Evolutionary conservation across 2,797 vertebrate genomes (phyloP).

Genomic region (Euthynnus affinis): DNA sequence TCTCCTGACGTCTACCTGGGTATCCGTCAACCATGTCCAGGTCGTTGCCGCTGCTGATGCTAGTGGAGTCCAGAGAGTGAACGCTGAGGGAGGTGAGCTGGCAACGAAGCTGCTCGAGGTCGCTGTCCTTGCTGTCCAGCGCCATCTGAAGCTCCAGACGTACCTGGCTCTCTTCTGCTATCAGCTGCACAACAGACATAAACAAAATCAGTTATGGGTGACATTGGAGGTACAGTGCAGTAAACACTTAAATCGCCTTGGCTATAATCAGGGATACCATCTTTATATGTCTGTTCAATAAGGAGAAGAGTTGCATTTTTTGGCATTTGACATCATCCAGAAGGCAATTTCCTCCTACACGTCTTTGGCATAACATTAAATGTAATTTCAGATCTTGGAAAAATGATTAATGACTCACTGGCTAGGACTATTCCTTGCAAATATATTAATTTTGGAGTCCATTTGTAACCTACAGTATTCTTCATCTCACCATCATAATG

Average conservation of each 20-base stretch:
- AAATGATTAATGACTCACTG: not conserved
- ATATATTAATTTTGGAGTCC: not conserved
- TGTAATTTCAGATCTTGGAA: not conserved
- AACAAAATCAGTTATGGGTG: not conserved
- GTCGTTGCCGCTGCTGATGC: conserved; percentile 93
- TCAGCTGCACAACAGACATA: conserved; percentile 83
- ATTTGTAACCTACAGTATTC: not conserved
- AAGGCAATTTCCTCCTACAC: not conserved
- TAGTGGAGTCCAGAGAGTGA: conserved; percentile 93
- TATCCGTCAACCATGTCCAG: conserved; percentile 91
- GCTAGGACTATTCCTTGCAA: not conserved
- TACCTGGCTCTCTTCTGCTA: conserved; percentile 94
- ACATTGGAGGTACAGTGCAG: not conserved
- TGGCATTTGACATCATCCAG: not conserved
- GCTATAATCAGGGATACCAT: not conserved
- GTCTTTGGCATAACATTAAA: not conserved
- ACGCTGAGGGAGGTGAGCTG: conserved; percentile 93
- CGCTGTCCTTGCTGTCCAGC: conserved; percentile 97
- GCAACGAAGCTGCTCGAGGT: conserved; percentile 96
- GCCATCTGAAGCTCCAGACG: conserved; percentile 97
- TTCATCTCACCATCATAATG: not conserved
- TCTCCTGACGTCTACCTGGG: conserved; percentile 87
- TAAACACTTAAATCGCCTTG: not conserved
- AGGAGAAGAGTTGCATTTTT: not conserved
- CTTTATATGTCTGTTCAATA: not conserved